Evolutionary conservation across 2,888 invertebrate species (phyloP).

Genomic region (Heliconius aoede): DNA sequence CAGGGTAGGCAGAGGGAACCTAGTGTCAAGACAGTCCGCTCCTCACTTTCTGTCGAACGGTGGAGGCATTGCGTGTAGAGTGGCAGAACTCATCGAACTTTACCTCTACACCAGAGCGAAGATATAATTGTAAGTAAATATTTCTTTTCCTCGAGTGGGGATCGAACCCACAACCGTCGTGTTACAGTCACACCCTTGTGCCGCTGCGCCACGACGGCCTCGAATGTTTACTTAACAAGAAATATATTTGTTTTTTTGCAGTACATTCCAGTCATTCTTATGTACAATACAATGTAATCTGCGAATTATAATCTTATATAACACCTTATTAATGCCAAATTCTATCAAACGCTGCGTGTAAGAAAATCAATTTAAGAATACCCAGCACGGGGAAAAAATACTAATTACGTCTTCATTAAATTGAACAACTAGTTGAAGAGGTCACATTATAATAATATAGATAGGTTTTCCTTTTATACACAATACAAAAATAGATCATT

Average conservation of each 20-base stretch:
- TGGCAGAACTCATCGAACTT: too few relatives aligned
- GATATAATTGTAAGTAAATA: too few relatives aligned
- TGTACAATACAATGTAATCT: not conserved
- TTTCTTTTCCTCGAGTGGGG: too few relatives aligned
- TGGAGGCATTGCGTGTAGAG: too few relatives aligned
- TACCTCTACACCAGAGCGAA: too few relatives aligned
- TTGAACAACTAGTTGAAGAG: slow-evolving; percentile 12
- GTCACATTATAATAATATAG: slow-evolving; percentile 26
- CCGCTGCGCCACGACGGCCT: too few relatives aligned
- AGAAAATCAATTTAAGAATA: not conserved
- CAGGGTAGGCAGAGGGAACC: too few relatives aligned
- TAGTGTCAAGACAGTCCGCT: too few relatives aligned
- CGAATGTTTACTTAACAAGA: too few relatives aligned
- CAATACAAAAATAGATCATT: slow-evolving; percentile 24
- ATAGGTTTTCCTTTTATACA: slow-evolving; percentile 33
- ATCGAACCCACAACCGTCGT: too few relatives aligned
- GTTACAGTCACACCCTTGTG: too few relatives aligned
- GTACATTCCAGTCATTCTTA: not conserved
- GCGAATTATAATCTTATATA: slow-evolving; percentile 3
- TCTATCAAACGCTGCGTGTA: not conserved
- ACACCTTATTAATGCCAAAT: slow-evolving; percentile 2
- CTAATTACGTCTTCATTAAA: slow-evolving; percentile 35
- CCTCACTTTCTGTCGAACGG: too few relatives aligned
- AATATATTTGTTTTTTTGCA: not conserved
- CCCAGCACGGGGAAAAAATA: slow-evolving; percentile 27